Evolutionary conservation across 2,113 vertebrate genomes (phyloP), one percentile per base, ranked within the genome.

Genomic region (Spermophilus dauricus): DNA sequence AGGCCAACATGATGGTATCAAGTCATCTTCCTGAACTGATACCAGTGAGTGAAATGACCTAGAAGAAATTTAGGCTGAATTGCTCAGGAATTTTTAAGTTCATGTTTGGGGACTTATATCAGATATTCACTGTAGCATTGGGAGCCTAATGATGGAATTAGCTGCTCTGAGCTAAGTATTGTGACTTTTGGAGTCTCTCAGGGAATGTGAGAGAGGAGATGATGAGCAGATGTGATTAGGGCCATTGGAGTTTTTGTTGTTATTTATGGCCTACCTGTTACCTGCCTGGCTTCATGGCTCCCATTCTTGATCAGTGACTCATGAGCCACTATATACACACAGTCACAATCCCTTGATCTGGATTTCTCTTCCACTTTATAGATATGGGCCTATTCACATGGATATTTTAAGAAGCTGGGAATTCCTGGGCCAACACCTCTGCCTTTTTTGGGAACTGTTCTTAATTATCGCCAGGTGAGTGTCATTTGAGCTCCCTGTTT

Each of bases 311-410:
- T 34, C 9, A 16, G 58, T 70, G 67, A 45, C 63, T 37, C 8
- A 11, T 4, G 14, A 51, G 2, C 22, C 20, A 5, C 63, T 28
- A 0, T 16, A 14, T 18, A 11, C 63, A 1, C 28, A 63, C 28
- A 75, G 12, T 26, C 32, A 42, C 34, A 39, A 34, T 14, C 13
- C 53, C 97, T 14, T 5, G 0, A 72, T 4, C 3, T 76, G 18
- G 20, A 11, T 42, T 96, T 94, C 37, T 82, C 45, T 56, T 18
- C 98, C 80, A 5, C 61, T 94, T 85, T 86, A 37, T 37, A 99
- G 99, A 58, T 99, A 99, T 92, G 98, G 99, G 3, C 99, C 76
- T 99, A 98, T 98, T 98, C 99, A 1, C 98, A 98, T 76, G 10
- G 56, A 37, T 6, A 98, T 56, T 99, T 99, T 96, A 99, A 97